Base-by-base conservation (phyloP, 2,888 invertebrate species). In the Ochropacha duplaris region DNA sequence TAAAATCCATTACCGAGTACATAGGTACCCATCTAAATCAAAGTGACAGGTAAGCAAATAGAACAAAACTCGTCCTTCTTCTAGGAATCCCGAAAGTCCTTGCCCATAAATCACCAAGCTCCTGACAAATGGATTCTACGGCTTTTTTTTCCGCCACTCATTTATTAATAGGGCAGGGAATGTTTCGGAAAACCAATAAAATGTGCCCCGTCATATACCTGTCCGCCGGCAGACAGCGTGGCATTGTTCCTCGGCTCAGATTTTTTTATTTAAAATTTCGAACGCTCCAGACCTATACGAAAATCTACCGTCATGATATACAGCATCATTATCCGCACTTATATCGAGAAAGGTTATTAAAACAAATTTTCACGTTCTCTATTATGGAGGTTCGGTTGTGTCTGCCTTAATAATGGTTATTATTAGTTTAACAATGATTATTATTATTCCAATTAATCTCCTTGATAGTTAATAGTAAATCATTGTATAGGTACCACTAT, bases 181-280 rank as follows among this genome's bases (percentile, higher is more conserved):
- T 91, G 90, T 90, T 92, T 90, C 90, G 90, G 90, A 90, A 92
- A 92, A 92, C 92, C 90, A 90, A 92, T 92, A 92, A 92, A 92
- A 92, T 91, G 88, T 84, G 92, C 92, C 90, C 87, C 86, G 92
- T 92, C 92, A 92, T 91, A 92, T 92, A 92, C 92, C 92, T 92
- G 92, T 91, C 92, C 75, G 79, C 78, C 68, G 80, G 78, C 87
- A 92, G 92, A 92, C 92, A 86, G 92, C 92, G 86, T 89, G 92
- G 87, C 91, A 82, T 92, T 92, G 91, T 92, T 86, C 84, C 81
- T 78, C 81, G 65, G 69, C 71, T 67, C 68, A 67, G 76, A 77
- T 66, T 78, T 76, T 79, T 78, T 84, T 82, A 78, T 62, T 44
- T 44, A 44, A 44, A 69, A 75, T 74, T 78, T 79, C 69, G 64